These are phyloP conservation scores for Falco berigora DNA, from an alignment of 2,797 vertebrate genomes.

Conservation along the genomic window DNA sequence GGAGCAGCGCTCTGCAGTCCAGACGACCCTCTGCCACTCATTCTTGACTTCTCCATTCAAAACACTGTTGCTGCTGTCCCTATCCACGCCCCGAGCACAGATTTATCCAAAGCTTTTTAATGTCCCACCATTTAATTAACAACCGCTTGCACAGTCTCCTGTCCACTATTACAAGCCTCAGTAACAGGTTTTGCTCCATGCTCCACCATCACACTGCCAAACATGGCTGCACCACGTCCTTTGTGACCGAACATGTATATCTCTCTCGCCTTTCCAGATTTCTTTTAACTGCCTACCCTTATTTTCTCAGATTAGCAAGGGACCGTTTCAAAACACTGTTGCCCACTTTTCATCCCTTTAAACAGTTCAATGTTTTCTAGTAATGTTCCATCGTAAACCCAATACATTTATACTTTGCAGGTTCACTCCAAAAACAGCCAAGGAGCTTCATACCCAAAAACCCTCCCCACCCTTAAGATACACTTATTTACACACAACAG, in stretches of 20 bases:
- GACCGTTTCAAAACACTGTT: not conserved
- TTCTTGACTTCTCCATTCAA: not conserved
- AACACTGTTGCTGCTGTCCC: not conserved
- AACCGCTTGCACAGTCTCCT: not conserved
- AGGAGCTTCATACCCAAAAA: not conserved
- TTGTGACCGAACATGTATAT: not conserved
- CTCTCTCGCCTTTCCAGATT: not conserved
- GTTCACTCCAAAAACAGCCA: not conserved
- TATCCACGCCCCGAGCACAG: not conserved
- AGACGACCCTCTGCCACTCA: not conserved
- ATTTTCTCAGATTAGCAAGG: not conserved
- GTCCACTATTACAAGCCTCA: not conserved
- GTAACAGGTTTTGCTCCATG: not conserved
- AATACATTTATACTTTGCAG: not conserved
- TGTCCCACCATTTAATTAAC: not conserved
- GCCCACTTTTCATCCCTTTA: not conserved
- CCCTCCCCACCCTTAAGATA: not conserved
- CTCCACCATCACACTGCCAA: not conserved
- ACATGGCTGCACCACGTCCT: slow-evolving; percentile 4
- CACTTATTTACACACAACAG: not conserved
- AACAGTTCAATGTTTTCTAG: not conserved
- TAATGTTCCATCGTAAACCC: not conserved
- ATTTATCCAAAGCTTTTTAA: not conserved
- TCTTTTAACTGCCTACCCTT: not conserved
- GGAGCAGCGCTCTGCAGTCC: not conserved